phyloP scores from a whole-genome alignment of 2,888 invertebrate species.

The Drosophila parthenogenetica region DNA sequence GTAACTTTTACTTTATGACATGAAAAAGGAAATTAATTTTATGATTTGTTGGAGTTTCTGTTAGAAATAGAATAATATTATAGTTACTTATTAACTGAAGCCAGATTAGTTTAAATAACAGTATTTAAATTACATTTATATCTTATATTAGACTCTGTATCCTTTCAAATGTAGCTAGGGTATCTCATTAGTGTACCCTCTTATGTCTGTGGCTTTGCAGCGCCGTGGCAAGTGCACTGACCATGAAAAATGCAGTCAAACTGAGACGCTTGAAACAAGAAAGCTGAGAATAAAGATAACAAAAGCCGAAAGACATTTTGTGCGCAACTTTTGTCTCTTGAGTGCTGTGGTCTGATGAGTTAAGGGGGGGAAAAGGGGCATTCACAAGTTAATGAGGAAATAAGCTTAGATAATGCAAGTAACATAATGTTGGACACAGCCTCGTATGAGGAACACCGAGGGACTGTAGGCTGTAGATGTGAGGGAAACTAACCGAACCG shows the following conservation, averaged over 20 bases:
- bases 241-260: constrained; percentile 71
- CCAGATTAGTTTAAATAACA: no score
- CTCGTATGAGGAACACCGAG: constrained; percentile 29
- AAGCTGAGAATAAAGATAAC: constrained; percentile 63
- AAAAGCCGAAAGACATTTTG: constrained; percentile 62
- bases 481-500: background rate
- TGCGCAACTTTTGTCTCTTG: constrained; percentile 45
- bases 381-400: constrained; percentile 72
- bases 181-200: constrained; percentile 3
- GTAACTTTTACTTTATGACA: background rate
- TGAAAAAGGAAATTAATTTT: no score
- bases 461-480: background rate
- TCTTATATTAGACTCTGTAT: no score
- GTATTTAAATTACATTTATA: no score
- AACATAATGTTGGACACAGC: constrained; percentile 55
- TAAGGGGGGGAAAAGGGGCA: background rate
- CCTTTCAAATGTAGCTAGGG: background rate
- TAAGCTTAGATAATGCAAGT: constrained; percentile 77
- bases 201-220: background rate
- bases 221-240: constrained; percentile 50
- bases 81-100: no score
- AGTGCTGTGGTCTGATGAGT: constrained; percentile 21
- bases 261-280: constrained; percentile 41
- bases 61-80: no score
- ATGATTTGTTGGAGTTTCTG: no score